Percentiles rank a stretch among this genome's conserved stretches.
phyloP scores from a whole-genome alignment of 2,797 vertebrate genomes.

The Sphaeramia orbicularis region DNA sequence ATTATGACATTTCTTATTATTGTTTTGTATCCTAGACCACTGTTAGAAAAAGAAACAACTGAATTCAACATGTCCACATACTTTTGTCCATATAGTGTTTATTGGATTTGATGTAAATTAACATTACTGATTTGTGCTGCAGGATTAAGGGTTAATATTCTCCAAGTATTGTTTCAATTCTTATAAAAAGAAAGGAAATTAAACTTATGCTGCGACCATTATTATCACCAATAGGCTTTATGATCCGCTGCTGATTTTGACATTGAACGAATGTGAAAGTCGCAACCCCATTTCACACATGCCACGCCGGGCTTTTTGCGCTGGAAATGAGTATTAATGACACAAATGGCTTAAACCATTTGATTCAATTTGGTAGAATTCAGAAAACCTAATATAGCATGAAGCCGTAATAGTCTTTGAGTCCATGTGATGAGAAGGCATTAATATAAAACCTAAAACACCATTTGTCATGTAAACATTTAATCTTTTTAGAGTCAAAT shows the following conservation, averaged over 20 bases:
- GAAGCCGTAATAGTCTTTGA: conserved; percentile 25
- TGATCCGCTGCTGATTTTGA: conserved; percentile 52
- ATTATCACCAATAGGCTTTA: conserved; percentile 13
- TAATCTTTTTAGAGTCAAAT: conserved; percentile 16
- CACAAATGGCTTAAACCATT: conserved; percentile 44
- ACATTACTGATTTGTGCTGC: conserved; percentile 13
- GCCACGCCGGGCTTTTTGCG: conserved; percentile 18
- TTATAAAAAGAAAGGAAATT: conserved; percentile 18
- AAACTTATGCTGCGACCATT: conserved; percentile 17
- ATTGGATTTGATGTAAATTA: conserved; percentile 42
- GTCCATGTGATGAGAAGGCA: conserved; percentile 14
- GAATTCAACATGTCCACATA: too few relatives aligned
- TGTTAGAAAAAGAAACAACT: too few relatives aligned
- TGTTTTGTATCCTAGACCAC: too few relatives aligned
- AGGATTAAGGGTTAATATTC: conserved; percentile 1
- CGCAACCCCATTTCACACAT: conserved; percentile 57
- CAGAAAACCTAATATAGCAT: conserved; percentile 61
- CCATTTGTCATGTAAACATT: conserved; percentile 24
- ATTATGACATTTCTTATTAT: too few relatives aligned
- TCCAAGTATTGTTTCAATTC: conserved; percentile 11
- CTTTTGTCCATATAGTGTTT: too few relatives aligned
- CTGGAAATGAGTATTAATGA: conserved; percentile 71
- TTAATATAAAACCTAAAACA: conserved; percentile 2
- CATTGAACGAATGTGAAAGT: conserved; percentile 70
- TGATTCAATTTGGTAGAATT: conserved; percentile 64